Evolutionary conservation across 2,888 invertebrate genomes (phyloP), one percentile per base, ranked within the genome.

Genomic region (Gari tellinella): DNA sequence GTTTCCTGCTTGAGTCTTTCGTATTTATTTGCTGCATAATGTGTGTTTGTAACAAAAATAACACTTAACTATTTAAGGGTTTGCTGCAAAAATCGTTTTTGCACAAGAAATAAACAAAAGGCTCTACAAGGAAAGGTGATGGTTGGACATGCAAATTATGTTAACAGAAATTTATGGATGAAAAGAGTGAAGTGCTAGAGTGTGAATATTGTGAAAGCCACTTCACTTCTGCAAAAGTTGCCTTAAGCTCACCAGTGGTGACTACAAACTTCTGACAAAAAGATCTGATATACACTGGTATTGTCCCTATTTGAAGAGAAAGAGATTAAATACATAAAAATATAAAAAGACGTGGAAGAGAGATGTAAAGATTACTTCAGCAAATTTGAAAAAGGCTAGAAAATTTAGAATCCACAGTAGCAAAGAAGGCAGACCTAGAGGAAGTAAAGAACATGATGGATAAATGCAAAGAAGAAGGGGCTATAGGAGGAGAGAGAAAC

Each of bases 221-320:
- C n/a, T 26, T 7, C 45, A 45, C 15, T 45, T 45, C 45, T 45
- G 45, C n/a, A 45, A 15, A 45, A 45, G 4, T 5, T 45, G 45
- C 15, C 15, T 45, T 7, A 45, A n/a, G 25, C 3, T 52, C 7
- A 37, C 52, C 4, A n/a, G 37, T n/a, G 12, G 8, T 1, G 37
- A 52, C 7, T 52, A 52, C 17, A 52, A n/a, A 25, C 31, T 37
- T 23, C 37, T 52, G 7, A n/a, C 52, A 17, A 8, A 31, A 37
- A 26, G 52, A 19, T 37, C 53, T 1, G 53, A 53, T 17, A 1
- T 53, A 7, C 53, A 53, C 38, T 53, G 53, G 53, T 53, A 53
- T 40, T 53, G 53, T n/a, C 53, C n/a, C 53, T 40, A 17, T 38
- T 38, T 19, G 53, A 53, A 40, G 40, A 17, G 19, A 53, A 53